A percentile compares a stretch with the other conserved stretches of the same genome.
These are phyloP conservation scores for Oxyura jamaicensis DNA, from an alignment of 2,113 vertebrate species.

Conservation along the genomic window DNA sequence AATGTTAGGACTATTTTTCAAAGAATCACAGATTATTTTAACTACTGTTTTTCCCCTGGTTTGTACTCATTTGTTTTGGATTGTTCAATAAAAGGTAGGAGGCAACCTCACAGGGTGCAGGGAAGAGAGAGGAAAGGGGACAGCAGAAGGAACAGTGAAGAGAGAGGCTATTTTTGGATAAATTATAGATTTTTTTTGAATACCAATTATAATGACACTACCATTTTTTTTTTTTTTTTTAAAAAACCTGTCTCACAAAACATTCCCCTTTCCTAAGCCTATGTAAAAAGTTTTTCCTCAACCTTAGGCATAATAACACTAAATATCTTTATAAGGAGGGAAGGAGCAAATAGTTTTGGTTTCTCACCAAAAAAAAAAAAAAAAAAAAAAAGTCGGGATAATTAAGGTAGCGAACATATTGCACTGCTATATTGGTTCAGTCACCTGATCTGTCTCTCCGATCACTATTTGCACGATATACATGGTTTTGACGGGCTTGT, in stretches of 20 bases:
- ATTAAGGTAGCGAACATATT: slow-evolving; percentile 70
- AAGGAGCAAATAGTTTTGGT: slow-evolving; percentile 47
- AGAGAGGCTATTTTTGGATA: not conserved
- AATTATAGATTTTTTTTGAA: not conserved
- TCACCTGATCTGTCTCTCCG: slow-evolving; percentile 71
- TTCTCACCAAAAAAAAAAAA: slow-evolving; percentile 35
- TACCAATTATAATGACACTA: not conserved
- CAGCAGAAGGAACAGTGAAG: not conserved
- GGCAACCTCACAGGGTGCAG: not conserved
- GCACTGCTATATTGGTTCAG: slow-evolving; percentile 70
- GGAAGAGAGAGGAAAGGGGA: not conserved
- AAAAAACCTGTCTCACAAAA: not conserved
- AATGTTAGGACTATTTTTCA: slow-evolving; percentile 12
- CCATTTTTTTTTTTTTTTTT: not conserved
- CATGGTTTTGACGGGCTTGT: slow-evolving; percentile 71
- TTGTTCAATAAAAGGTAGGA: not conserved
- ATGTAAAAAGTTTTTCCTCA: not conserved
- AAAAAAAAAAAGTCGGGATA: slow-evolving; percentile 33
- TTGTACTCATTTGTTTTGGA: not conserved
- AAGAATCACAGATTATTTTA: not conserved
- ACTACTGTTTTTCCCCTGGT: not conserved
- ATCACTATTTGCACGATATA: slow-evolving; percentile 71
- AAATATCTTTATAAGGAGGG: slow-evolving; percentile 11
- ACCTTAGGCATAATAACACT: slow-evolving; percentile 19
- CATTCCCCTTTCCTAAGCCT: not conserved